Base-by-base conservation (phyloP, 2,797 vertebrate species). In the Acipenser oxyrinchus region DNA sequence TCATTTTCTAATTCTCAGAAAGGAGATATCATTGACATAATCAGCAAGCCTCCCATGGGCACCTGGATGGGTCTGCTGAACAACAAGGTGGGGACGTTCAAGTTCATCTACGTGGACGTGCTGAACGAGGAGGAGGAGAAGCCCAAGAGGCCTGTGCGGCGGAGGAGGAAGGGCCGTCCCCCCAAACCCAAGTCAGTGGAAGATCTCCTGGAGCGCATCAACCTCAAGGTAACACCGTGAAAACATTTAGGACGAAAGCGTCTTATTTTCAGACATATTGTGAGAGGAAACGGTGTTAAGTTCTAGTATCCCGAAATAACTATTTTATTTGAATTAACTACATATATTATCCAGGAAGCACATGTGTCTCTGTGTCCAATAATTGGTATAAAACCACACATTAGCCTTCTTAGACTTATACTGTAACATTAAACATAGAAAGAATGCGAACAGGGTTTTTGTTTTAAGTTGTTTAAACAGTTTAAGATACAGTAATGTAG, bases 71-170 rank as follows among this genome's bases (percentile, higher is more conserved):
- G 97, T 13, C 86, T 99, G 63, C 74, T 99, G 71, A 97, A 97
- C 86, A 98, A 99, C 86, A 99, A 99, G 79, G 96, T 99, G 12
- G 97, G 97, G 69, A 99, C 96, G 1, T 99, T 99, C 86, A 99
- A 99, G 79, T 99, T 99, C 82, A 98, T 99, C 81, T 99, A 99
- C 0, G 95, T 99, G 86, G 96, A 99, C 0, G 95, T 99, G 68
- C 83, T 99, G 70, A 93, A 76, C 1, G 95, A 98, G 67, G 94
- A 98, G 57, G 94, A 94, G 71, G 94, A 98, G 83, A 98, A 98
- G 78, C 95, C 96, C 0, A 98, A 95, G 73, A 87, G 95, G 51
- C 92, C 95, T 0, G 86, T 92, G 66, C 85, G 95, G 75, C 91
- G 95, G 72, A 89, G 90, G 77, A 91, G 94, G 51, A 98, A 95